Evolutionary conservation across 2,113 vertebrate genomes (phyloP), one percentile per base, ranked within the genome.

Genomic region (Tetrax tetrax): DNA sequence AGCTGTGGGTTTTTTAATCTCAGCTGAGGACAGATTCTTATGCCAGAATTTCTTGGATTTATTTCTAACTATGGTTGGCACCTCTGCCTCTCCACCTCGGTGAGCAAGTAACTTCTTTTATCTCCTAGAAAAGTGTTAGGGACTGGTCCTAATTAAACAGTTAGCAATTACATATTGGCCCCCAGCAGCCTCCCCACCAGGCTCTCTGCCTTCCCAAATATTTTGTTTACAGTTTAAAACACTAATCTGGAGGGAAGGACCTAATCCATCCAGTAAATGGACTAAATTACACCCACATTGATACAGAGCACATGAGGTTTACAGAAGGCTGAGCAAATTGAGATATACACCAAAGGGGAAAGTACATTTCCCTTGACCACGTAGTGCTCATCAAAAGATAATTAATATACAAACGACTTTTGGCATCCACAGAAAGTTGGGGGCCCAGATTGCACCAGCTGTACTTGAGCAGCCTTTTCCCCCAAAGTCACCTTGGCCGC

Each of bases 401-500:
- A 97, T 92, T 57, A 96, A 91, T 95, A 95, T 89, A 77, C 90
- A 95, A 94, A 96, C 0, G 5, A 72, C 57, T 95, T 94, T 7
- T 82, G 83, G 71, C 71, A 84, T 72, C 77, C 86, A 87, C 5
- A 5, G 76, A 25, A 95, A 94, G 61, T 84, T 92, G 80, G 83
- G 14, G 82, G 68, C 38, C 83, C 64, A 76, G 68, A 53, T 51
- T 92, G 88, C 65, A 63, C 31, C 69, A 54, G n/a, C 75, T 71
- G 57, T 79, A 69, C 80, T 75, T 1, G 0, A 76, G 48, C 45
- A 91, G 77, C 3, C 0, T 60, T 81, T 86, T 54, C 41, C 31
- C 76, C 61, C 51, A 92, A 90, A 93, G 96, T 95, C 96, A 90
- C 90, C 96, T 95, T 96, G 92, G 43, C 76, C 6, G 11, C 71